Conservation (phyloP, 92 coral and sea anemone species). For the Porites cylindrica region DNA sequence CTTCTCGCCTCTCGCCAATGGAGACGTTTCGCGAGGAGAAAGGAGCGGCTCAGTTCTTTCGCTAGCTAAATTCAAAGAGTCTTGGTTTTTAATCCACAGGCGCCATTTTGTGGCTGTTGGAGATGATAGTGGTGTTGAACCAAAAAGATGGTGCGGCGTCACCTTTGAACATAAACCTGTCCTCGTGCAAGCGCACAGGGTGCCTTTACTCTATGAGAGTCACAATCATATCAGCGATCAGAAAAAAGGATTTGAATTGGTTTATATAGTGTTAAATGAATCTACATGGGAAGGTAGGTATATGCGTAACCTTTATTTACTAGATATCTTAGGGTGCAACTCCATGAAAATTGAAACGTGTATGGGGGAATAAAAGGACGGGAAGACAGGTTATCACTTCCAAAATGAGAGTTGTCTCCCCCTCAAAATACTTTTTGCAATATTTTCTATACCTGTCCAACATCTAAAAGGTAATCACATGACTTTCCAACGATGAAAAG, state of each 20-base stretch:
- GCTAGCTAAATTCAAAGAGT: background rate
- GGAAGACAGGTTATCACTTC: no score
- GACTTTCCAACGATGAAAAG: no score
- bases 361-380: no score
- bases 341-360: no score
- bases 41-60: no score
- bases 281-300: constrained; percentile 41
- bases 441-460: no score
- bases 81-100: background rate
- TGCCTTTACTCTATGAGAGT: background rate
- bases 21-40: no score
- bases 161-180: background rate
- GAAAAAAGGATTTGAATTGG: background rate
- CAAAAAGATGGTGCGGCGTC: background rate
- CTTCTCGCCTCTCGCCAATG: no score
- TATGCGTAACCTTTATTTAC: background rate
- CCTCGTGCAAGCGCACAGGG: constrained; percentile 18
- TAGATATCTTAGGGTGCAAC: no score
- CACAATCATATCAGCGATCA: background rate
- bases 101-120: background rate
- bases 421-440: no score
- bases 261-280: background rate
- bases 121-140: constrained; percentile 31
- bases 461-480: no score
- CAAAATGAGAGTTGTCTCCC: no score